Conservation (phyloP, 2,888 invertebrate genomes). For the Euzophera pinguis region DNA sequence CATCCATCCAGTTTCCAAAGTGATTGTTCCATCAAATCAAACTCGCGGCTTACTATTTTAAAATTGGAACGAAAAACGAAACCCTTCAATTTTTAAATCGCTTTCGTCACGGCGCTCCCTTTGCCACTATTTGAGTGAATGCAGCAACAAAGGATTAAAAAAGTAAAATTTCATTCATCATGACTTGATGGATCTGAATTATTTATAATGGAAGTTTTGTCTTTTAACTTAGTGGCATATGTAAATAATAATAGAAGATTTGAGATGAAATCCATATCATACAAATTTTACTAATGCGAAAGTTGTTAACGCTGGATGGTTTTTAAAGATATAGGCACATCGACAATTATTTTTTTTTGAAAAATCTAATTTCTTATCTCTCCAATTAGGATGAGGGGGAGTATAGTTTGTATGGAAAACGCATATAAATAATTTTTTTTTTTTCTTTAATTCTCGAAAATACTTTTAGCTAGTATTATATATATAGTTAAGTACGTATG, state of each 20-base stretch:
- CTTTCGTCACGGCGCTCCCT: conserved; percentile 73
- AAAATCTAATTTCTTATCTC: too few species aligned
- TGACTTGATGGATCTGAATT: conserved; percentile 28
- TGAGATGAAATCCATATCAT: too few species aligned
- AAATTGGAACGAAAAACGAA: conserved; percentile 73
- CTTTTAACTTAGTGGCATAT: conserved; percentile 26
- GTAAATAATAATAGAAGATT: conserved; percentile 6
- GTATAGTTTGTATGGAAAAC: too few species aligned
- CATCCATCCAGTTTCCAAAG: conserved; percentile 27
- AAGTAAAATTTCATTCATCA: conserved; percentile 35
- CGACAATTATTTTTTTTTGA: too few species aligned
- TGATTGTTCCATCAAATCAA: conserved; percentile 71
- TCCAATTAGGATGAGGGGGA: too few species aligned
- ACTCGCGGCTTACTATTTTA: conserved; percentile 68
- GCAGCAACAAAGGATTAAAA: conserved; percentile 38
- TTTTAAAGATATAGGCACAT: too few species aligned
- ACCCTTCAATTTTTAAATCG: conserved; percentile 76
- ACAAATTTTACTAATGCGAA: too few species aligned
- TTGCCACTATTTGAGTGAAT: conserved; percentile 55
- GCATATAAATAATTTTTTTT: too few species aligned
- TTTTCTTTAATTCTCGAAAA: too few species aligned
- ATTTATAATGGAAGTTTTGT: conserved; percentile 29
- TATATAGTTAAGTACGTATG: too few species aligned
- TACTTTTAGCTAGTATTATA: too few species aligned
- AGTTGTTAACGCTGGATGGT: too few species aligned